phyloP scores from a whole-genome alignment of 2,797 vertebrate species.

The Notamacropus eugenii region DNA sequence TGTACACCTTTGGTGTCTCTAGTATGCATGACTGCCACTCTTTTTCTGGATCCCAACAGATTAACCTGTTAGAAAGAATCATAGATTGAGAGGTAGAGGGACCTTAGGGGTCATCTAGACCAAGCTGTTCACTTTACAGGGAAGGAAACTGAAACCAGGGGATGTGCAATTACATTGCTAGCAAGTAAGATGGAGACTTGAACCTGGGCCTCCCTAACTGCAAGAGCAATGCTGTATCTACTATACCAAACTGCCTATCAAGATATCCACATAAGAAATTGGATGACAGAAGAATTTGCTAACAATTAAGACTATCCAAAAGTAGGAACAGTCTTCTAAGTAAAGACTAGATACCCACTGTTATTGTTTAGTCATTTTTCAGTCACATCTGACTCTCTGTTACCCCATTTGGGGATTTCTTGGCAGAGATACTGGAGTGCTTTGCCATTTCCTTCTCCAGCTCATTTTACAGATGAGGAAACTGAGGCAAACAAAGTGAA shows the following conservation, averaged over 20 bases:
- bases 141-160: not conserved
- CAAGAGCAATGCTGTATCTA: not conserved
- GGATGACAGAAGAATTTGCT: not conserved
- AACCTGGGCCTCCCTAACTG: not conserved
- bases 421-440: not conserved
- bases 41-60: not conserved
- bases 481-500: not conserved
- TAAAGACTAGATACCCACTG: not conserved
- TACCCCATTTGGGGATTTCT: not conserved
- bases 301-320: not conserved
- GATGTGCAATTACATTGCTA: not conserved
- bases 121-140: not conserved
- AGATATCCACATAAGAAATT: not conserved
- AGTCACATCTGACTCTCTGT: not conserved
- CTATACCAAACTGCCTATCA: not conserved
- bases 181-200: not conserved
- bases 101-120: not conserved
- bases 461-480: not conserved
- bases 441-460: not conserved
- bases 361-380: not conserved
- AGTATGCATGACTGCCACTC: conserved; percentile 21
- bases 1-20: not conserved
- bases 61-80: not conserved
- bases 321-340: not conserved
- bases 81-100: not conserved